phyloP scores from a whole-genome alignment of 2,888 invertebrate genomes.

The Drosophila austrosaltans region DNA sequence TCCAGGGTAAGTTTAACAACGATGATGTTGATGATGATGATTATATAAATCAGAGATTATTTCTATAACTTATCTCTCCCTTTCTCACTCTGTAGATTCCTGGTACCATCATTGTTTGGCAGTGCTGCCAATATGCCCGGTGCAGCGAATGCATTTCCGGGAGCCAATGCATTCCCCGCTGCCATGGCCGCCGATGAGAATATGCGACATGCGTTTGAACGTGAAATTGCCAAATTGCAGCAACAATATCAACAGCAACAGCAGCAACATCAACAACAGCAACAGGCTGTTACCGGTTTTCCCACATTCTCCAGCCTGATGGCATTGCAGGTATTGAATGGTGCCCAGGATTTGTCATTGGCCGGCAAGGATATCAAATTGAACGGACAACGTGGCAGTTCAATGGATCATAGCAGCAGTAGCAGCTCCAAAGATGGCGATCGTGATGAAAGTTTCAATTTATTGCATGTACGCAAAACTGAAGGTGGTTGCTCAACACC shows the following conservation, averaged over 20 bases:
- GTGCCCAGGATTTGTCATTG: conserved; percentile 92
- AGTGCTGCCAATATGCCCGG: conserved; percentile 82
- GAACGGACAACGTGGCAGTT: conserved; percentile 83
- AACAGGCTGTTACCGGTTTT: conserved; percentile 75
- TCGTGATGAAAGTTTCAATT: conserved; percentile 51
- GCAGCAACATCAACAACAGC: conserved; percentile 54
- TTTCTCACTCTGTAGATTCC: conserved; percentile 85
- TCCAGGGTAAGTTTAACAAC: conserved; percentile 87
- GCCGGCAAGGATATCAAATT: conserved; percentile 84
- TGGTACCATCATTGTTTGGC: conserved; percentile 94
- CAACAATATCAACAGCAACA: conserved; percentile 84
- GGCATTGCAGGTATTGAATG: conserved; percentile 89
- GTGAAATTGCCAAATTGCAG: conserved; percentile 94
- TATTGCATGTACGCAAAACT: conserved; percentile 88
- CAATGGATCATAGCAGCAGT: conserved; percentile 70
- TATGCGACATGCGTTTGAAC: conserved; percentile 93
- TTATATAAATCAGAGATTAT: background rate
- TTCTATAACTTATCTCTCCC: conserved; percentile 13
- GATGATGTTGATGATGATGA: conserved; percentile 9
- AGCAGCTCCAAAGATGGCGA: conserved; percentile 73
- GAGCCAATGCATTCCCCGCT: conserved; percentile 73
- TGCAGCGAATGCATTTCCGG: conserved; percentile 75
- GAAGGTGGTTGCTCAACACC: conserved; percentile 86
- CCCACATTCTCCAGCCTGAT: conserved; percentile 87
- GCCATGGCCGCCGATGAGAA: conserved; percentile 89